Base-by-base conservation (phyloP, 2,888 invertebrate genomes). In the Amiota minor region DNA sequence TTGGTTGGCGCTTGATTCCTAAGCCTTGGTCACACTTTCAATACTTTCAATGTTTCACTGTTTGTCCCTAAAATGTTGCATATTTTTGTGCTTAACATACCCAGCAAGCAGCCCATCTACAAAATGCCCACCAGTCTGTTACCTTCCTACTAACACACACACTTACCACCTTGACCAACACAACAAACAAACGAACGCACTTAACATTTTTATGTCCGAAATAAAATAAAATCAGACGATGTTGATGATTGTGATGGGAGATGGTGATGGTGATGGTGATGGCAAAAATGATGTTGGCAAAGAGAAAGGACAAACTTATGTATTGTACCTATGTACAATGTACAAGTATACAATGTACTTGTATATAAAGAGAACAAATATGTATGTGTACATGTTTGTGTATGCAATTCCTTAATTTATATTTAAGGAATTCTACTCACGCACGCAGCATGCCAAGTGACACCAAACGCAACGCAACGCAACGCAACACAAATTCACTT, bases 151-250 rank as follows among this genome's bases (percentile, higher is more conserved):
- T 16, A 4, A 61, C 45, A 46, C 8, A 35, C 23, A 35, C 16
- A 23, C 12, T 20, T 53, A 35, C 35, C 6, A 35, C 35, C 35
- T 35, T 35, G 35, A 35, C 2, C 4, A 35, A 35, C 35, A 3
- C 35, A 3, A 23, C 1, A 1, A 23, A 23, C 23, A 8, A 35
- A 35, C 53, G 81, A 80, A 76, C 79, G 79, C 80, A 82, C 84
- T 82, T 82, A 81, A 83, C 82, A 83, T 82, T 82, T 82, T 18
- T 64, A 84, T 82, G 81, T 82, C 79, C 80, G 76, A 64, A 64
- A 64, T 64, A 64, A 64, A 64, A 64, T 45, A 46, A 64, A 64
- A 64, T 45, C 56, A 56, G 18, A 16, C 18, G 18, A 56, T 35
- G 35, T 35, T 35, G 35, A 2, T 35, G 6, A 35, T 35, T 0